phyloP scores from a whole-genome alignment of 2,888 invertebrate species.

The Euproctis similis region DNA sequence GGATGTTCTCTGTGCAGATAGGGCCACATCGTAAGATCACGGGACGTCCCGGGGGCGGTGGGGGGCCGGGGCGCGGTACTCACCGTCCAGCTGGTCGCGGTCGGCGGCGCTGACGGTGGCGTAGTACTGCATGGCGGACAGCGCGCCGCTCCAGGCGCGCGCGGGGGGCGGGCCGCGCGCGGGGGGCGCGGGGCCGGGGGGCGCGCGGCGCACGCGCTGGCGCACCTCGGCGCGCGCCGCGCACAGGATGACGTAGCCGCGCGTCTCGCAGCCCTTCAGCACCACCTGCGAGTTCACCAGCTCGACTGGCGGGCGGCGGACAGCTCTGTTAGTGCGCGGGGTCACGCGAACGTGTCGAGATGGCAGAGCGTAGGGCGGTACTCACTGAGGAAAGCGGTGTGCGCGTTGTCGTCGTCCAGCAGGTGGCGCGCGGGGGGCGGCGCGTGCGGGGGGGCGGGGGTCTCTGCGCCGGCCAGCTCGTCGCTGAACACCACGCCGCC shows the following conservation, averaged over 20 bases:
- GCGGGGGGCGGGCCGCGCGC: conserved; percentile 89
- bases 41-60: too few species aligned
- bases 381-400: conserved; percentile 95
- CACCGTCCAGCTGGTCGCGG: conserved; percentile 40
- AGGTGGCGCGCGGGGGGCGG: conserved; percentile 85
- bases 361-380: conserved; percentile 3
- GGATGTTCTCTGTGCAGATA: conserved; percentile 96
- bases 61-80: too few species aligned
- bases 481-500: conserved; percentile 95
- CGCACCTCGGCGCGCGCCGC: conserved; percentile 97
- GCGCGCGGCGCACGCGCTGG: conserved; percentile 93
- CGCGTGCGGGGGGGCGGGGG: conserved; percentile 71
- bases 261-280: conserved; percentile 96
- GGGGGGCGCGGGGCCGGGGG: conserved; percentile 94
- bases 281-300: conserved; percentile 95
- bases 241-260: conserved; percentile 97
- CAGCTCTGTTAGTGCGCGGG: too few species aligned
- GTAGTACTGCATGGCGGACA: conserved; percentile 98
- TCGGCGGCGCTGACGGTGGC: conserved; percentile 94
- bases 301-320: conserved; percentile 76
- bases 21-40: too few species aligned
- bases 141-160: conserved; percentile 95
- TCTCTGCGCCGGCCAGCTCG: conserved; percentile 81
- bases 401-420: conserved; percentile 94
- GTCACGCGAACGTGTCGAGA: too few species aligned